Conservation (phyloP, 2,113 vertebrate species). For the Pimephales promelas region DNA sequence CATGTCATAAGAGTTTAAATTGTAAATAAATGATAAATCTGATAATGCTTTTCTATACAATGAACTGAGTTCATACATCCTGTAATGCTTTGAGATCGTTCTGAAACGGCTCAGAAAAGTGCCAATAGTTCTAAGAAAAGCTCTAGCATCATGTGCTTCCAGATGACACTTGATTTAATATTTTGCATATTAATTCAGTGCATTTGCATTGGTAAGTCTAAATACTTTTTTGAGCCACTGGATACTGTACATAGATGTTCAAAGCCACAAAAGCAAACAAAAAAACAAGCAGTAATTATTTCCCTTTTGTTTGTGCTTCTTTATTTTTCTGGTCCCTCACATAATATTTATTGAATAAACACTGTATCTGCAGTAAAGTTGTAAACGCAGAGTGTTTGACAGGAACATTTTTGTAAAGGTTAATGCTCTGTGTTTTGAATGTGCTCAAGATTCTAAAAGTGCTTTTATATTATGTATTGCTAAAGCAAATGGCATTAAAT, state of each 20-base stretch:
- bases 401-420: conserved; percentile 55
- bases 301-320: conserved; percentile 58
- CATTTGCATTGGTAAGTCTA: not conserved
- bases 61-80: not conserved
- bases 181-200: not conserved
- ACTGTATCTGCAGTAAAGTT: conserved; percentile 57
- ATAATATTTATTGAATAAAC: conserved; percentile 60
- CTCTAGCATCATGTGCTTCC: not conserved
- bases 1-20: not conserved
- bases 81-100: not conserved
- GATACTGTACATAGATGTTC: not conserved
- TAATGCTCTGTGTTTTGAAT: conserved; percentile 55
- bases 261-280: conserved; percentile 48
- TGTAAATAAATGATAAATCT: not conserved
- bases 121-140: not conserved
- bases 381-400: conserved; percentile 61
- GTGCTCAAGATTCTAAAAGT: conserved; percentile 63
- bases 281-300: conserved; percentile 53
- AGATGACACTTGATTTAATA: not conserved
- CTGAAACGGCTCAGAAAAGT: not conserved
- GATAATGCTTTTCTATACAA: not conserved
- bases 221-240: not conserved
- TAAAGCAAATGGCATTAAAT: conserved; percentile 61
- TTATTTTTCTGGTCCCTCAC: conserved; percentile 60
- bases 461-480: conserved; percentile 62